Evolutionary conservation across 2,797 vertebrate species (phyloP).

Genomic region (Liasis olivaceus): DNA sequence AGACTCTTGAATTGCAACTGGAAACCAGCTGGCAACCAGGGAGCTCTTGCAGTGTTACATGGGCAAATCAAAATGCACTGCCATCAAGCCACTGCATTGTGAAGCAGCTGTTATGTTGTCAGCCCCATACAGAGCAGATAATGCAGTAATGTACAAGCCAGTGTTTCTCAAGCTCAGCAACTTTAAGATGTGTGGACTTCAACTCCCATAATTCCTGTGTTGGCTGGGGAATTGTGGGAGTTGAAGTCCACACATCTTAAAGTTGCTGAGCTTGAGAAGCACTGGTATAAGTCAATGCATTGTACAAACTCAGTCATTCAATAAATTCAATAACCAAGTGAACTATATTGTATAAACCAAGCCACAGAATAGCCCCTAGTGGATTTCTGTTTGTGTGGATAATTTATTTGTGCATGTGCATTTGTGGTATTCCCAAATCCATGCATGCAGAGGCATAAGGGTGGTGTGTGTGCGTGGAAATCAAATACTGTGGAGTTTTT

Average conservation of each 20-base stretch:
- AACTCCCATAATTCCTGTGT: too few species aligned
- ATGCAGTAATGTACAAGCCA: background rate
- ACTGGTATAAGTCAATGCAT: background rate
- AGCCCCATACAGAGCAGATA: background rate
- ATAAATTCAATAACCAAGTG: background rate
- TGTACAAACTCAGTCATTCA: background rate
- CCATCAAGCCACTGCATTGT: too few species aligned
- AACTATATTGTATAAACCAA: background rate
- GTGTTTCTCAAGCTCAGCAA: too few species aligned
- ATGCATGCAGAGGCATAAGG: background rate
- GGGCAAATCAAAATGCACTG: too few species aligned
- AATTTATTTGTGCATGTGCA: background rate
- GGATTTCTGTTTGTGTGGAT: background rate
- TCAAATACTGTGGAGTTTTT: background rate
- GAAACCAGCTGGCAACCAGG: background rate
- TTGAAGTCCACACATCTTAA: too few species aligned
- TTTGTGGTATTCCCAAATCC: background rate
- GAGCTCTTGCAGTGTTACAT: too few species aligned
- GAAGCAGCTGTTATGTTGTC: background rate
- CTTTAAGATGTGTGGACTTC: too few species aligned
- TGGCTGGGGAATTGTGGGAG: too few species aligned
- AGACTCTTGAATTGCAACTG: background rate
- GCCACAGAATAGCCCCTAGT: background rate
- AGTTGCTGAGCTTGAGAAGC: too few species aligned
- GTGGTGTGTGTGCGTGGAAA: background rate